Conservation (phyloP, 2,888 invertebrate species). For the Macaria liturata region DNA sequence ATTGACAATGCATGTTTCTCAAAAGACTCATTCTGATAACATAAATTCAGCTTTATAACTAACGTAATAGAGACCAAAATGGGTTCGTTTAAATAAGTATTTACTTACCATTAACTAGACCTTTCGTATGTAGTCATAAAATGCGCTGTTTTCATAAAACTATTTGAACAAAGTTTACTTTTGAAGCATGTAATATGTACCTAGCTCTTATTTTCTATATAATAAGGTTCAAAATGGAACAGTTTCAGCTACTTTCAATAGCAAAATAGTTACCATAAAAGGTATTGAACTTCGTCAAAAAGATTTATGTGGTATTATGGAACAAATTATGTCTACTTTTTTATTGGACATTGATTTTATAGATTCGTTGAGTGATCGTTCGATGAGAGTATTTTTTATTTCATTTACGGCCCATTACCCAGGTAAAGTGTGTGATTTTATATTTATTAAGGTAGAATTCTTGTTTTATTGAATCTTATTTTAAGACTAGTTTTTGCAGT, state of each 20-base stretch:
- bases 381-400: constrained; percentile 27
- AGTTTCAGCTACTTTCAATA: background rate
- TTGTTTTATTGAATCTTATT: too few species aligned
- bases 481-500: too few species aligned
- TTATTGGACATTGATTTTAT: constrained; percentile 39
- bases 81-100: constrained; percentile 19
- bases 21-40: constrained; percentile 26
- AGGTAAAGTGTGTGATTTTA: constrained; percentile 34
- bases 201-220: background rate
- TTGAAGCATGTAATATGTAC: background rate
- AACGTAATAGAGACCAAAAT: constrained; percentile 26
- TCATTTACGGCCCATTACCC: constrained; percentile 34
- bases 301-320: constrained; percentile 52
- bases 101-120: constrained; percentile 50
- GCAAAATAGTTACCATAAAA: constrained; percentile 12
- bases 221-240: constrained; percentile 25
- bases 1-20: constrained; percentile 37
- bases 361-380: constrained; percentile 38
- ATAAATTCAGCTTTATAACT: constrained; percentile 11
- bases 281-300: constrained; percentile 49
- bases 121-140: constrained; percentile 54
- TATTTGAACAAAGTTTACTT: constrained; percentile 42
- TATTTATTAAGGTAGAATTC: constrained; percentile 25
- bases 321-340: constrained; percentile 54
- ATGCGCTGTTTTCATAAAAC: constrained; percentile 61